Evolutionary conservation across 2,888 invertebrate genomes (phyloP), one percentile per base, ranked within the genome.

Genomic region (Creontiades dilutus): DNA sequence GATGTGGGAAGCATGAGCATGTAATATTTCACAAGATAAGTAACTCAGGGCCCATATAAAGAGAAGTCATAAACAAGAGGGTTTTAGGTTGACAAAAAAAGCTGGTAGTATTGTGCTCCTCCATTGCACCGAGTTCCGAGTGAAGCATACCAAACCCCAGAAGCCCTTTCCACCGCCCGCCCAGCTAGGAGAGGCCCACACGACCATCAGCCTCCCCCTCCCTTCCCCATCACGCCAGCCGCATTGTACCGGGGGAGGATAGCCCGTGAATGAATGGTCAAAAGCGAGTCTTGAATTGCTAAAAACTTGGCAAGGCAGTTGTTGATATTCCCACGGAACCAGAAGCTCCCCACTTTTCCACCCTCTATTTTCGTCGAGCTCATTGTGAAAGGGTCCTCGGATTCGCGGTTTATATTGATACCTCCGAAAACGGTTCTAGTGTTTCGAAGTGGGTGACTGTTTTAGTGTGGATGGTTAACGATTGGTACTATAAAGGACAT

Each of bases 11-110:
- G 86, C 86, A 86, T 86, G 86, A 86, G 86, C 80, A 52, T n/a
- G 88, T 88, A 88, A 88, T 88, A 88, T 88, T 88, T 88, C 88
- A 88, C 88, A 78, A 88, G 88, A 88, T 88, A 88, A 88, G 88
- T 88, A 88, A 88, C 88, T 88, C 88, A 52, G 80, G 88, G 80
- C 80, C 80, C 88, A 88, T 80, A 88, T 88, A 80, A 88, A 88
- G 88, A 80, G 88, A 88, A 88, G 88, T 88, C 88, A 80, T 88
- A 88, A 88, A 88, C 88, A 88, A 88, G 80, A 88, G 88, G 88
- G 88, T 48, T 80, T 88, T 88, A 88, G 80, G 55, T 88, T 88
- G 88, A 88, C 88, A 88, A 88, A 88, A 88, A 88, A 88, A 88
- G 78, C 80, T 57, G 78, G 78, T 47, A 76, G 86, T 88, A 88